These are phyloP conservation scores for Brassicogethes aeneus DNA, from an alignment of 2,888 invertebrate genomes.

Conservation along the genomic window DNA sequence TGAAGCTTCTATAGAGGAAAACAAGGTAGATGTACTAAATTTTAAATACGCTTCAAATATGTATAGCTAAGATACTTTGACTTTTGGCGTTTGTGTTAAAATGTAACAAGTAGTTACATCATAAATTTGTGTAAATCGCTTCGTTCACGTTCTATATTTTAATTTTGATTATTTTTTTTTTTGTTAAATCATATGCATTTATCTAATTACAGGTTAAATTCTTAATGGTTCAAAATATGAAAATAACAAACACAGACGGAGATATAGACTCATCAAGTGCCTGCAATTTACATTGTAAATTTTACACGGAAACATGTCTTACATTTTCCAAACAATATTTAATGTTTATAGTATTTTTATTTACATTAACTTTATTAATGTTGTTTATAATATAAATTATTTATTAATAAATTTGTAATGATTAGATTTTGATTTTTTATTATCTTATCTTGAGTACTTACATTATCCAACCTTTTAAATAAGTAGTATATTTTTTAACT, in stretches of 20 bases:
- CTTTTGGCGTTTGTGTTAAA: background rate
- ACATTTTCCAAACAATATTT: too few species aligned
- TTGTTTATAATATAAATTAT: slow-evolving; percentile 30
- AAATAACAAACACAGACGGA: background rate
- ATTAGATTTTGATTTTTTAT: background rate
- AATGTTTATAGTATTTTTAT: slow-evolving; percentile 30
- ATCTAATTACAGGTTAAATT: slow-evolving; percentile 28
- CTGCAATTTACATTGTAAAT: background rate
- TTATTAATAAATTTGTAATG: slow-evolving; percentile 20
- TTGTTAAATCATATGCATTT: slow-evolving; percentile 8
- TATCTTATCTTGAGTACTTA: background rate
- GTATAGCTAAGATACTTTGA: background rate
- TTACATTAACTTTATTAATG: slow-evolving; percentile 22
- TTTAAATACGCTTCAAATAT: background rate
- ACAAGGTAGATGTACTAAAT: background rate
- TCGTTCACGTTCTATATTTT: too few species aligned
- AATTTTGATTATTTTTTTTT: slow-evolving; percentile 3
- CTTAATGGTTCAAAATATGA: slow-evolving; percentile 25
- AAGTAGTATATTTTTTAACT: too few species aligned
- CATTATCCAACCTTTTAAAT: too few species aligned
- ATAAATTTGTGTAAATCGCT: slow-evolving; percentile 6
- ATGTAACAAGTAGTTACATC: too few species aligned
- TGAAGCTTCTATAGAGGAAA: background rate
- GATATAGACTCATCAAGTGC: background rate
- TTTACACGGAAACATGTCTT: background rate